Evolutionary conservation across 2,113 vertebrate genomes (phyloP).

Genomic region (Lipotes vexillifer): DNA sequence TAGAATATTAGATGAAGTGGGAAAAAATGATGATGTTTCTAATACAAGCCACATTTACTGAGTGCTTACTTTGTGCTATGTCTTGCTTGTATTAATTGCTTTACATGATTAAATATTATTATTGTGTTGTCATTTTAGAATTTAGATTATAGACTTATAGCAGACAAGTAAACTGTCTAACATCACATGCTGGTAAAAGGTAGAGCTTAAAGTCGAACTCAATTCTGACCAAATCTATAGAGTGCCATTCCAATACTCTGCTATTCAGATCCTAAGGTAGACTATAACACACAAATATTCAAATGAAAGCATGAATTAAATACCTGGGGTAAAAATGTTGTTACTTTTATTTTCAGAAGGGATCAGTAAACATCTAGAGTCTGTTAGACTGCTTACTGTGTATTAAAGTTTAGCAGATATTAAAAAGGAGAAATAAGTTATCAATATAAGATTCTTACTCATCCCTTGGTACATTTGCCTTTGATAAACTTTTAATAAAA

Average conservation of each 20-base stretch:
- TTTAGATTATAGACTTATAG: background rate
- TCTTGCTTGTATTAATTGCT: background rate
- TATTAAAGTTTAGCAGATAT: background rate
- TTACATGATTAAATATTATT: background rate
- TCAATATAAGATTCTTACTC: background rate
- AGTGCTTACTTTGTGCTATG: background rate
- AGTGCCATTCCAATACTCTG: background rate
- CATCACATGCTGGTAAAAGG: background rate
- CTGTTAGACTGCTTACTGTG: background rate
- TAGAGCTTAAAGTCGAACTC: background rate
- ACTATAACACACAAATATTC: background rate
- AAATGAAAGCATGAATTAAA: background rate
- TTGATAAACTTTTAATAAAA: background rate
- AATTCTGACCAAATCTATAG: background rate
- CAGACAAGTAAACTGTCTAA: background rate
- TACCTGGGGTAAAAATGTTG: background rate
- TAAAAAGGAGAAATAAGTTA: background rate
- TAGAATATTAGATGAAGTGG: background rate
- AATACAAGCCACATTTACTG: background rate
- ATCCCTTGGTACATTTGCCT: background rate
- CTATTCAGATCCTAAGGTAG: background rate
- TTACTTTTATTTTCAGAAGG: background rate
- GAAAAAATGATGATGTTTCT: background rate
- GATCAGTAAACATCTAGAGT: background rate
- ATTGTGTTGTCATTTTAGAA: background rate